A percentile compares a stretch with the other conserved stretches of the same genome.
Conservation (phyloP, 1,140 invertebrate species). For the Lysiphlebus fabarum region DNA sequence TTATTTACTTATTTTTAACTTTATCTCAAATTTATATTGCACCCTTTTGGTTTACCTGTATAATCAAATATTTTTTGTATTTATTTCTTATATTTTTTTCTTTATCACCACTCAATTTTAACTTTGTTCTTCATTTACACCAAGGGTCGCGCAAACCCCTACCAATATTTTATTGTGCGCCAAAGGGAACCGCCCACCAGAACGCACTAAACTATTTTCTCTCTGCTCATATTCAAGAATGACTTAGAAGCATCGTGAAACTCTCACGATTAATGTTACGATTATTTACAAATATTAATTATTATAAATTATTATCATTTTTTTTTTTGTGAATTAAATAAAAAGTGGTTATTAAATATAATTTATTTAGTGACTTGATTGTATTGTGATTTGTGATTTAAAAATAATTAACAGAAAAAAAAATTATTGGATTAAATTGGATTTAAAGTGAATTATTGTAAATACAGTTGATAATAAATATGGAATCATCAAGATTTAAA, state of each 20-base stretch:
- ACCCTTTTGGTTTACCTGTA: not conserved
- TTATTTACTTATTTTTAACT: not conserved
- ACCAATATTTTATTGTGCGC: constrained; percentile 20
- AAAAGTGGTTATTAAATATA: no score
- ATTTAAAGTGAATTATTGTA: no score
- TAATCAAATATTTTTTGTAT: not conserved
- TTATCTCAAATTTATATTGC: not conserved
- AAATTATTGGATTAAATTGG: no score
- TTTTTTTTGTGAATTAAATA: not conserved
- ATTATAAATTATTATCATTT: not conserved
- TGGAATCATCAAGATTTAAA: no score
- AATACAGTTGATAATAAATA: no score
- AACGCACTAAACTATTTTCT: constrained; percentile 20
- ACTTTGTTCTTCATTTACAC: not conserved
- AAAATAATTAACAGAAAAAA: no score
- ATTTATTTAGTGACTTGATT: no score
- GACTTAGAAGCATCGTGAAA: constrained; percentile 14
- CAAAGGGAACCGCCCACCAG: constrained; percentile 29
- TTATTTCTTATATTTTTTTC: not conserved
- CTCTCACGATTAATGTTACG: not conserved
- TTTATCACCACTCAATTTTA: constrained; percentile 10
- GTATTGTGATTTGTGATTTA: no score
- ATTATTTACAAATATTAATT: not conserved
- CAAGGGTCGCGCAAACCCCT: constrained; percentile 13
- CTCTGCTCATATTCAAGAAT: constrained; percentile 1